Evolutionary conservation across 2,113 vertebrate genomes (phyloP).

Genomic region (Leiothrix lutea): DNA sequence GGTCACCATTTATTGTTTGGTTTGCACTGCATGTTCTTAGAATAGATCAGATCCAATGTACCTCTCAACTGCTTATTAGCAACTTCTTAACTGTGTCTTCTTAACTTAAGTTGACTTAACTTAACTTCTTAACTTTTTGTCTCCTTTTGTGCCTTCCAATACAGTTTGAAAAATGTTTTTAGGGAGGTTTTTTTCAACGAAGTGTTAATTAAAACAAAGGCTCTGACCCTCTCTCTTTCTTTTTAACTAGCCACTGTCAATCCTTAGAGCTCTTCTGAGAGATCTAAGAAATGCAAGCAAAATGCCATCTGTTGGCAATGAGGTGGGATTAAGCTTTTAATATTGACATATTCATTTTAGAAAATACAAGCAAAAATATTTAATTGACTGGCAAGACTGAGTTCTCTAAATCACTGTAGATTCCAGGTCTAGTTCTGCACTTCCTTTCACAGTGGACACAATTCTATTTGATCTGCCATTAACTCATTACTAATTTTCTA

Average conservation of each 20-base stretch:
- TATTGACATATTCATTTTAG: neutral
- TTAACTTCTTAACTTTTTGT: no score
- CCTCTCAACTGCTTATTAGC: neutral
- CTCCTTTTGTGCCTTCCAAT: neutral
- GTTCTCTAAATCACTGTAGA: neutral
- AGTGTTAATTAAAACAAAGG: neutral
- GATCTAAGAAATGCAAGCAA: neutral
- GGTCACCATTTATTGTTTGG: neutral
- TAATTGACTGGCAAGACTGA: neutral
- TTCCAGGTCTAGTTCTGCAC: neutral
- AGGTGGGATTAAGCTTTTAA: neutral
- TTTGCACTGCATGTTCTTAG: neutral
- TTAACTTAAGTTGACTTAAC: no score
- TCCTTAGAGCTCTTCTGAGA: neutral
- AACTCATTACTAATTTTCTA: neutral
- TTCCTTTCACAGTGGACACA: neutral
- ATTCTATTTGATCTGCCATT: neutral
- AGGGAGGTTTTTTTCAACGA: neutral
- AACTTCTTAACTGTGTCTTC: neutral
- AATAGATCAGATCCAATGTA: neutral
- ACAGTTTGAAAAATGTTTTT: neutral
- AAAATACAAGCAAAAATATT: neutral
- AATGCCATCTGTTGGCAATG: neutral
- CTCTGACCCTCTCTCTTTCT: rapidly evolving
- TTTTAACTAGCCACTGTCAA: neutral